phyloP scores from a whole-genome alignment of 2,888 invertebrate genomes.

The Ctena decussata region DNA sequence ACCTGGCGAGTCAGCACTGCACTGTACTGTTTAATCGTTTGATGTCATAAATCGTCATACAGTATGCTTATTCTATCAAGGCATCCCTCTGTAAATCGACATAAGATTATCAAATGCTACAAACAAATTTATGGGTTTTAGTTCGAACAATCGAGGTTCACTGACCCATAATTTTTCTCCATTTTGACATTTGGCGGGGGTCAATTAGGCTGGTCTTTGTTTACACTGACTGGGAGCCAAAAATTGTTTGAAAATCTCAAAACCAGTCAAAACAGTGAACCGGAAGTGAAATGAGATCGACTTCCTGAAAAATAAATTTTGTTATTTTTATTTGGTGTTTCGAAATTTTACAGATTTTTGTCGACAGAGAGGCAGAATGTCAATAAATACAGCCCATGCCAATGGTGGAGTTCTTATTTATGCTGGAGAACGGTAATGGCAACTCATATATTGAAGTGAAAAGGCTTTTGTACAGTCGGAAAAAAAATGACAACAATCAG shows the following conservation, averaged over 20 bases:
- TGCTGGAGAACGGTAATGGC: slow-evolving; percentile 95
- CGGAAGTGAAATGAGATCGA: neutral
- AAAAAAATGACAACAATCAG: no score
- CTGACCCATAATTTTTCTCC: neutral
- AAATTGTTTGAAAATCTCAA: neutral
- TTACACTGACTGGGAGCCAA: neutral
- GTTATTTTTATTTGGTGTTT: neutral
- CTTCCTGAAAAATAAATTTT: slow-evolving; percentile 4
- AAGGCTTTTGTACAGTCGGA: no score
- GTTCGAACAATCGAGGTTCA: no score
- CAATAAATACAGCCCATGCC: slow-evolving; percentile 97
- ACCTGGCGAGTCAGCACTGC: no score
- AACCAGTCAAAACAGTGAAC: neutral
- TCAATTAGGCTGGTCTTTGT: neutral
- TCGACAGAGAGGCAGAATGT: slow-evolving; percentile 89
- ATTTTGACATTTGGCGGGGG: slow-evolving; percentile 8
- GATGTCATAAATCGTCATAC: no score
- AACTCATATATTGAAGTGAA: no score
- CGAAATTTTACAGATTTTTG: neutral
- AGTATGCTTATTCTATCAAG: no score
- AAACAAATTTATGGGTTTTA: no score
- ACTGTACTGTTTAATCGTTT: no score
- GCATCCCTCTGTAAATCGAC: no score
- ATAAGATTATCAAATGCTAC: no score
- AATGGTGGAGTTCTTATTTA: slow-evolving; percentile 97